Conservation (phyloP, 1,140 invertebrate genomes). For the Drosophila truncata region DNA sequence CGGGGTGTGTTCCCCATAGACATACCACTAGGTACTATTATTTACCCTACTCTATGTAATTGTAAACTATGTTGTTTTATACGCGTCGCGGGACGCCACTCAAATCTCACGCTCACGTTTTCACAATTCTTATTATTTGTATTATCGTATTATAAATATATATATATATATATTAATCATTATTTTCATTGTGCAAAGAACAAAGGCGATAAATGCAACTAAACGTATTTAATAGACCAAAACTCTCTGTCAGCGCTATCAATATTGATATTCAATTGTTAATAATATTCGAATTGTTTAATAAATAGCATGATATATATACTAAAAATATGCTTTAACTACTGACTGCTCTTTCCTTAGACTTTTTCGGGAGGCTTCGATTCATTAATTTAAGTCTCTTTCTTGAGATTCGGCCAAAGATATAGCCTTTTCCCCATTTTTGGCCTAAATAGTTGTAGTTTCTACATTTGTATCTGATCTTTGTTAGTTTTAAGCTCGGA, state of each 20-base stretch:
- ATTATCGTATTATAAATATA: conserved; percentile 71
- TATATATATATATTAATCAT: conserved; percentile 46
- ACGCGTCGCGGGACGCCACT: conserved; percentile 54
- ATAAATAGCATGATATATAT: conserved; percentile 81
- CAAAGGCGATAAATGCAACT: conserved; percentile 55
- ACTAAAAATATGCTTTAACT: conserved; percentile 12
- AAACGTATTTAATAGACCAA: conserved; percentile 73
- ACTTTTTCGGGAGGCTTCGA: too few relatives aligned
- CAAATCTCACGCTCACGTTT: conserved; percentile 73
- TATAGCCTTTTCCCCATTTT: too few relatives aligned
- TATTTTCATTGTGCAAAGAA: conserved; percentile 60
- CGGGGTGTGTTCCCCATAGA: conserved; percentile 46
- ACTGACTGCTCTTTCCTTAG: neutral
- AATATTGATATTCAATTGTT: conserved; percentile 81
- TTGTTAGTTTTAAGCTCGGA: neutral
- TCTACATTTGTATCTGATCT: neutral
- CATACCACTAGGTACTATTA: conserved; percentile 74
- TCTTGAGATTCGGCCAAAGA: too few relatives aligned
- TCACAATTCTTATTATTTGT: conserved; percentile 65
- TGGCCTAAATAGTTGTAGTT: too few relatives aligned
- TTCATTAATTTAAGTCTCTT: too few relatives aligned
- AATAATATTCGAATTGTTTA: conserved; percentile 84
- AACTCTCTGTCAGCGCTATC: conserved; percentile 74
- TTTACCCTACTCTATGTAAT: conserved; percentile 60
- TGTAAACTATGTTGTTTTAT: conserved; percentile 74